phyloP scores from a whole-genome alignment of 2,797 vertebrate species.

The Antennarius maculatus region DNA sequence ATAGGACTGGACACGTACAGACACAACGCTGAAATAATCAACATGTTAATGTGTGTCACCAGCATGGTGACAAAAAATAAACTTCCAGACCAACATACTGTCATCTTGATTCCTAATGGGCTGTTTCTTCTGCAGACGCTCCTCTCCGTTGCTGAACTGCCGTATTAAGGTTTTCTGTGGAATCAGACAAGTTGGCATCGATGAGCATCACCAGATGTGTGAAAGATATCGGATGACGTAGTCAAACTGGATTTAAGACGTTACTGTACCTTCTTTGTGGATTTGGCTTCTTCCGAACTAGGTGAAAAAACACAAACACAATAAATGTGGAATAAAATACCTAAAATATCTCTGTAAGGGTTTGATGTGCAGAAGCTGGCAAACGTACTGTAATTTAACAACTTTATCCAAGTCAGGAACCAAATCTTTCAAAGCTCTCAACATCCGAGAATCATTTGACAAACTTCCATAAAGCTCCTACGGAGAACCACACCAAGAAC shows the following conservation, averaged over 20 bases:
- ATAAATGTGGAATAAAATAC: not conserved
- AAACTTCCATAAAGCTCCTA: conserved; percentile 95
- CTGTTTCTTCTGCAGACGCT: conserved; percentile 93
- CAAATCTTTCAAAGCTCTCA: conserved; percentile 90
- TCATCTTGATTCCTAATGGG: conserved; percentile 93
- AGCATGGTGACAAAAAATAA: not conserved
- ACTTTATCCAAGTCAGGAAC: conserved; percentile 92
- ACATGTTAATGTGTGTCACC: not conserved
- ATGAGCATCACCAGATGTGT: conserved; percentile 9
- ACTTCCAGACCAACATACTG: conserved; percentile 79
- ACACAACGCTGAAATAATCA: not conserved
- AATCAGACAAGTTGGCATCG: conserved; percentile 17
- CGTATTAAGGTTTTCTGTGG: conserved; percentile 93
- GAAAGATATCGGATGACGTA: not conserved
- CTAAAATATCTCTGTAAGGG: not conserved
- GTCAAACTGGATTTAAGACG: not conserved
- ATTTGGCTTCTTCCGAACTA: conserved; percentile 92
- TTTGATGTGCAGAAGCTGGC: not conserved
- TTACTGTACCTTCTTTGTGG: conserved; percentile 91
- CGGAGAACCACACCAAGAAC: conserved; percentile 11
- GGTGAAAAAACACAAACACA: conserved; percentile 27
- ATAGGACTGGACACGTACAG: conserved; percentile 82
- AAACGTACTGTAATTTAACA: conserved; percentile 92
- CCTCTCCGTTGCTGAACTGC: conserved; percentile 93
- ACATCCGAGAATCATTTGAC: conserved; percentile 91